phyloP scores from a whole-genome alignment of 2,888 invertebrate species.

The Hirtodrosophila histrioides region DNA sequence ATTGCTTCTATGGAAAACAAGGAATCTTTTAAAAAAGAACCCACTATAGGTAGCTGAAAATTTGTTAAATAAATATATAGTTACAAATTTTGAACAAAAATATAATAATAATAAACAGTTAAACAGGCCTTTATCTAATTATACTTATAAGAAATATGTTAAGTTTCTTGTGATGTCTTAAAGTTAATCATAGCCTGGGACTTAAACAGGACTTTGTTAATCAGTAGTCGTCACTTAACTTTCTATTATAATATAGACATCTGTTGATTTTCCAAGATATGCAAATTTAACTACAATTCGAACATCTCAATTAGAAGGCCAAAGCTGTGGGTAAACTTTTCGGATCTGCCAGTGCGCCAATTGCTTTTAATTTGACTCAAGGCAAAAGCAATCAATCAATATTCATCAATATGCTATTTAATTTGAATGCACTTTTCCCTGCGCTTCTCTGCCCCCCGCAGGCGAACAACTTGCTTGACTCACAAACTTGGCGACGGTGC shows the following conservation, averaged over 20 bases:
- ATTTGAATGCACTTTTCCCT: slow-evolving; percentile 64
- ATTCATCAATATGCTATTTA: slow-evolving; percentile 78
- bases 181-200: too few relatives aligned
- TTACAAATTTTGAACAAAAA: too few relatives aligned
- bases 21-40: too few relatives aligned
- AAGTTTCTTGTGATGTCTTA: too few relatives aligned
- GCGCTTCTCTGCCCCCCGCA: not conserved
- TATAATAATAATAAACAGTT: too few relatives aligned
- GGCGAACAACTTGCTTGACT: slow-evolving; percentile 48
- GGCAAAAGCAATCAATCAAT: slow-evolving; percentile 74
- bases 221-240: not conserved
- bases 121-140: too few relatives aligned
- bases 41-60: too few relatives aligned
- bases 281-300: slow-evolving; percentile 20
- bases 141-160: too few relatives aligned
- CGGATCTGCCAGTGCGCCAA: slow-evolving; percentile 49
- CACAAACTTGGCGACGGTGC: slow-evolving; percentile 59
- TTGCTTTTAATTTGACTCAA: slow-evolving; percentile 58
- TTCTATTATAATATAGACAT: not conserved
- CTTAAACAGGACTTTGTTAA: too few relatives aligned
- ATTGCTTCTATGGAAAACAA: too few relatives aligned
- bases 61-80: too few relatives aligned
- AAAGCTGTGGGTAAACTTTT: slow-evolving; percentile 49
- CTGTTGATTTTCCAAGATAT: slow-evolving; percentile 11
- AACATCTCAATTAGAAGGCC: slow-evolving; percentile 38